Conservation (phyloP, 2,888 invertebrate genomes). For the Iselma pallidipennis region DNA sequence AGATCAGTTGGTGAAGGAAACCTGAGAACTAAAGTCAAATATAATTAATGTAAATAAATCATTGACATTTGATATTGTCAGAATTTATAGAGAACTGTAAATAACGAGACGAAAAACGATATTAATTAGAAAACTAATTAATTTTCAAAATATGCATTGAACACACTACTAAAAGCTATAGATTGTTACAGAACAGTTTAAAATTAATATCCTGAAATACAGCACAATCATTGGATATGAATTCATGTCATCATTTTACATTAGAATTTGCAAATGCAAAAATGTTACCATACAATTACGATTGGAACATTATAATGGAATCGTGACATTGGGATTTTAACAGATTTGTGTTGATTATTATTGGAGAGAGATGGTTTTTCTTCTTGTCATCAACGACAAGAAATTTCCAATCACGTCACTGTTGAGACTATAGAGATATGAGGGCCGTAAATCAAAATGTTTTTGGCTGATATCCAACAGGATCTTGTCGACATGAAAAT, state of each 20-base stretch:
- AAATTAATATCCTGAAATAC: not conserved
- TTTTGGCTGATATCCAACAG: not conserved
- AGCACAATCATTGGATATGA: not conserved
- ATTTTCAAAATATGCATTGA: not conserved
- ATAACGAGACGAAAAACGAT: not conserved
- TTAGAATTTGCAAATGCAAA: not conserved
- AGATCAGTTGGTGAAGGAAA: too few species aligned
- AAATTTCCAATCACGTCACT: not conserved
- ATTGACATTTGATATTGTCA: not conserved
- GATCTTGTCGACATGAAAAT: conserved; percentile 1
- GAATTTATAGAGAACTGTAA: not conserved
- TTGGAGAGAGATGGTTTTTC: not conserved
- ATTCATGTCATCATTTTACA: not conserved
- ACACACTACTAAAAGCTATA: not conserved
- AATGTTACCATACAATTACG: not conserved
- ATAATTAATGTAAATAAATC: not conserved
- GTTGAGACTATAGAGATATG: not conserved
- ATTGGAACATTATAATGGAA: too few species aligned
- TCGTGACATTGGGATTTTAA: not conserved
- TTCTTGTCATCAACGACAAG: not conserved
- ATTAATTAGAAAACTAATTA: conserved; percentile 1
- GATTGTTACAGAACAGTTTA: not conserved
- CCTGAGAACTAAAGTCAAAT: not conserved
- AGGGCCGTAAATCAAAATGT: not conserved
- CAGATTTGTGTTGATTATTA: not conserved